Evolutionary conservation across 2,113 vertebrate species (phyloP), one percentile per base, ranked within the genome.

Genomic region (Oenanthe oenanthe): DNA sequence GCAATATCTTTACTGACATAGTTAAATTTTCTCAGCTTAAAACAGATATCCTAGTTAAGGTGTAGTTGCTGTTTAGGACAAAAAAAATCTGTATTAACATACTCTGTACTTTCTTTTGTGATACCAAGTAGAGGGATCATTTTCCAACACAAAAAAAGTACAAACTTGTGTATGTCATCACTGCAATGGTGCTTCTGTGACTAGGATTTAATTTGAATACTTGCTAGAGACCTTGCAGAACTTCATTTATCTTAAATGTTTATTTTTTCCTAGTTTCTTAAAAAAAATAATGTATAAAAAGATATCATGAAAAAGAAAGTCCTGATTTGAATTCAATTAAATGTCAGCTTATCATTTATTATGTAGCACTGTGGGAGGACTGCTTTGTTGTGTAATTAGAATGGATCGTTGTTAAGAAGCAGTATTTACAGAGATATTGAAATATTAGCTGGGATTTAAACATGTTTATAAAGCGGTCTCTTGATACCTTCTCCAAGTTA

Each of bases 381-480:
- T 68, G 40, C 20, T 91, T 94, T 89, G 26, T 81, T 94, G 48
- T 84, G 17, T 76, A 83, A 87, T 95, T 92, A 73, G 72, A 89
- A 88, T 60, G 42, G 22, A 57, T 88, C 1, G 0, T 67, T 83
- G 54, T 88, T 93, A 94, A 76, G 58, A 79, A 79, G 58, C 66
- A 95, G 61, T 74, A 85, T 94, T 89, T 93, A 70, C 54, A 92
- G 58, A 82, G 54, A 83, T 88, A 79, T 21, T 83, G 71, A 92
- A 94, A 83, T 85, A 93, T 76, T 92, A 92, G 11, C 45, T 80
- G 42, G 47, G 45, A 83, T 85, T 95, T 92, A 92, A 73, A 31
- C 40, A 26, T 66, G 16, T 75, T 88, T 90, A 70, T 90, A 88
- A 90, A 90, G 22, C 20, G 3, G 17, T 80, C 83, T 93, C 85